Base-by-base conservation (phyloP, 2,888 invertebrate species). In the Tiliacea citrago region DNA sequence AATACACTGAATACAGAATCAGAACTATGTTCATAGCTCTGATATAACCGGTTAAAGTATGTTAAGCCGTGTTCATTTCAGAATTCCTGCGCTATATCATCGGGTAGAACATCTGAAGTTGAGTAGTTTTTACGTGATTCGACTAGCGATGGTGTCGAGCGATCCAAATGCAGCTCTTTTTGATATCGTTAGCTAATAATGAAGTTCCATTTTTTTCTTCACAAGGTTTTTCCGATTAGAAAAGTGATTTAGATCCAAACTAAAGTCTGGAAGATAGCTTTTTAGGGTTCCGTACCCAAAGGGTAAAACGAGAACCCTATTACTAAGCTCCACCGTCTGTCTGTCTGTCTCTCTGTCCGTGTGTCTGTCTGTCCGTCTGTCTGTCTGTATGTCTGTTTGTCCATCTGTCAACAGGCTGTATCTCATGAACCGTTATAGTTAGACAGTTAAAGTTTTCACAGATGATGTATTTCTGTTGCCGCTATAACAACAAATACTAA, bases 101-200 rank as follows among this genome's bases (percentile, higher is more conserved):
- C 45, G 49, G 39, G 51, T 51, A 1, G 68, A 73, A 68, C 73
- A 63, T 86, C 57, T 55, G 58, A 81, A 83, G 73, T 78, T 77
- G 62, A 80, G 86, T 78, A 78, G 75, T 63, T 86, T 70, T 74
- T 78, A 85, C 86, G 86, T 85, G 81, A 81, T 76, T 78, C 73
- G 61, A 75, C 75, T 85, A n/a, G 57, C 63, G 74, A 85, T 72
- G 73, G 62, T 53, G 21, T 65, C 60, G n/a, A 58, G 39, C 60
- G 39, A 73, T 66, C 70, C 53, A 65, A 76, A 63, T 74, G 70
- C 66, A 67, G 69, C 58, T 66, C 69, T 62, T 69, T 70, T 53
- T 60, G 57, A 66, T 24, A 68, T 78, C 72, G 75, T 73, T 83
- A 70, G 51, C 60, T 63, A 53, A 63, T 70, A 68, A 79, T 73